A percentile compares a stretch with the other conserved stretches of the same genome.
Conservation (phyloP, 1,140 invertebrate species). For the Drosophila sp. region DNA sequence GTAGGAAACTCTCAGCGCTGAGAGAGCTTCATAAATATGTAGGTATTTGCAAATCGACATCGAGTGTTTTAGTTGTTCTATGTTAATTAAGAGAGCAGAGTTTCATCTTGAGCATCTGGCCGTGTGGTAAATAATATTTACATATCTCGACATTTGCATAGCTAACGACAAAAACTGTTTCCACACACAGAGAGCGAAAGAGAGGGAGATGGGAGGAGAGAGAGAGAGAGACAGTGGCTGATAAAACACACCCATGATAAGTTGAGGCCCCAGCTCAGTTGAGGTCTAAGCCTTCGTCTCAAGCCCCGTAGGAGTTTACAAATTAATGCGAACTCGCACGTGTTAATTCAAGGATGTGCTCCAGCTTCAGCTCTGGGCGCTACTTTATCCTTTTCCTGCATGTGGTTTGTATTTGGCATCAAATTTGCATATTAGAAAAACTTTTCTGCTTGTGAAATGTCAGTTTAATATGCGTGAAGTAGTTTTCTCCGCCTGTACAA, state of each 20-base stretch:
- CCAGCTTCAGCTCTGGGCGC: slow-evolving; percentile 30
- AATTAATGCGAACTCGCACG: slow-evolving; percentile 81
- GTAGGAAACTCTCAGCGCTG: too few species aligned
- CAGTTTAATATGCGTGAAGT: slow-evolving; percentile 83
- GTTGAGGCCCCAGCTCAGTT: neutral
- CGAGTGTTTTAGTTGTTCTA: slow-evolving; percentile 75
- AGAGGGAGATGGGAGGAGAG: too few species aligned
- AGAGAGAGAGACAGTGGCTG: neutral
- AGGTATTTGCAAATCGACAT: slow-evolving; percentile 67
- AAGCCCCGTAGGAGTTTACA: slow-evolving; percentile 62
- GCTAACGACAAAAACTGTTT: slow-evolving; percentile 77
- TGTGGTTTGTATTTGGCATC: slow-evolving; percentile 56
- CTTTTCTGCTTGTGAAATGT: slow-evolving; percentile 78
- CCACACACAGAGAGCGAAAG: neutral
- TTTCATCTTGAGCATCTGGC: slow-evolving; percentile 77
- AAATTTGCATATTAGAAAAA: slow-evolving; percentile 83
- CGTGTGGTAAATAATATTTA: slow-evolving; percentile 80
- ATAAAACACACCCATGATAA: slow-evolving; percentile 13
- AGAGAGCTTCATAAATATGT: slow-evolving; percentile 70
- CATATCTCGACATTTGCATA: slow-evolving; percentile 76
- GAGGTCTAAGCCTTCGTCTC: neutral
- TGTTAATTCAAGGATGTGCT: slow-evolving; percentile 80
- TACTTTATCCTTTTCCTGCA: slow-evolving; percentile 55
- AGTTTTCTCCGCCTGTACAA: slow-evolving; percentile 66
- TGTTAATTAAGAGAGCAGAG: slow-evolving; percentile 71